These are phyloP conservation scores for Solen grandis DNA, from an alignment of 1,140 invertebrate species.

Conservation along the genomic window DNA sequence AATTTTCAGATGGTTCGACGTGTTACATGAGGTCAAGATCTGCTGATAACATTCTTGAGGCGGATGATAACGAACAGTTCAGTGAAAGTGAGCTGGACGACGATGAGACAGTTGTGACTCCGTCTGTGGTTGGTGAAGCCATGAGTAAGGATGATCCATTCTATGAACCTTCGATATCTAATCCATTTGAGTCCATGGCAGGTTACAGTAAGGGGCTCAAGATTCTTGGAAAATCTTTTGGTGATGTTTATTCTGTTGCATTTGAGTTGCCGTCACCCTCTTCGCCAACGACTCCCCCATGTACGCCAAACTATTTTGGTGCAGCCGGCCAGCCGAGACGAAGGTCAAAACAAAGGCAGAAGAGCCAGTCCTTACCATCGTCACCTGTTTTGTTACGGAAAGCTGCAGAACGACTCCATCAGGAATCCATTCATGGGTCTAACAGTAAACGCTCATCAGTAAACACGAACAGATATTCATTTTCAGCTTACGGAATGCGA, in stretches of 20 bases:
- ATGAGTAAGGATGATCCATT: conserved; percentile 79
- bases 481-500: conserved; percentile 56
- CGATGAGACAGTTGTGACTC: conserved; percentile 65
- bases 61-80: conserved; percentile 58
- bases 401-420: conserved; percentile 75
- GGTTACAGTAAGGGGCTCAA: conserved; percentile 74
- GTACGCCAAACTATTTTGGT: conserved; percentile 65
- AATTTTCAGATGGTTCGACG: conserved; percentile 25
- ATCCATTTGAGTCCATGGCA: conserved; percentile 75
- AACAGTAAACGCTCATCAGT: conserved; percentile 54
- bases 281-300: conserved; percentile 68
- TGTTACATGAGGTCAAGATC: conserved; percentile 74
- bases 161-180: conserved; percentile 74
- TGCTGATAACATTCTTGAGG: conserved; percentile 76
- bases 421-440: conserved; percentile 74
- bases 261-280: conserved; percentile 70
- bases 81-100: conserved; percentile 51
- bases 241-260: conserved; percentile 58
- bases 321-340: conserved; percentile 36
- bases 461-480: conserved; percentile 50
- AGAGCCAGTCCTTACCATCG: conserved; percentile 75
- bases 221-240: conserved; percentile 68
- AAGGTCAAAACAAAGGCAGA: conserved; percentile 33
- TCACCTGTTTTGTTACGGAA: conserved; percentile 74
- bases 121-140: conserved; percentile 74